Evolutionary conservation across 2,113 vertebrate species (phyloP).

Genomic region (Calcarius ornatus): DNA sequence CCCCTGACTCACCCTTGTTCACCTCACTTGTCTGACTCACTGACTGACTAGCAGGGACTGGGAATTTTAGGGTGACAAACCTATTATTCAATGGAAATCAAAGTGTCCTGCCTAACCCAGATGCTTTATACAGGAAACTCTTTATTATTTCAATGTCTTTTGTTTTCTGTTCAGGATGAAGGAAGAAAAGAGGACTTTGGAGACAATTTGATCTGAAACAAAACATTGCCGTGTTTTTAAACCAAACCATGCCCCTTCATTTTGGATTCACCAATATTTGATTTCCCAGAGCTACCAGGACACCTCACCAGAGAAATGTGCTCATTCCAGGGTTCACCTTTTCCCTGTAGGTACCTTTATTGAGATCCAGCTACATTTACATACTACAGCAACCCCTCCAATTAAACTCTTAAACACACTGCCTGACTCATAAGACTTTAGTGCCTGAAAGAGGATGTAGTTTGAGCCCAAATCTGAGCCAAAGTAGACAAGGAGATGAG

Average conservation of each 20-base stretch:
- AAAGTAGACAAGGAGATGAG: not conserved
- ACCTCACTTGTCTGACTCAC: slow-evolving; percentile 9
- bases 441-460: not conserved
- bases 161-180: not conserved
- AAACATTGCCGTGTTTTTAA: not conserved
- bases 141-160: not conserved
- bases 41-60: not conserved
- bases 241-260: not conserved
- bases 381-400: not conserved
- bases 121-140: not conserved
- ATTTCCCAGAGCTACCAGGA: accelerated
- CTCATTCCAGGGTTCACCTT: not conserved
- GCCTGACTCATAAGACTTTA: not conserved
- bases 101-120: not conserved
- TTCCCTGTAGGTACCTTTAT: not conserved
- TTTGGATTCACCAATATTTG: not conserved
- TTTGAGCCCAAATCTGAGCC: not conserved
- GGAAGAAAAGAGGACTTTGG: not conserved
- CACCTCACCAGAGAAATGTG: not conserved
- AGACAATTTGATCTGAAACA: not conserved
- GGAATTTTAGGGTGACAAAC: not conserved
- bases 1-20: not conserved
- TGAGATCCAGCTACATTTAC: not conserved
- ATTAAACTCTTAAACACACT: not conserved
- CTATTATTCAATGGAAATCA: not conserved